Base-by-base conservation (phyloP, 2,797 vertebrate species). In the Apodemus agrarius region DNA sequence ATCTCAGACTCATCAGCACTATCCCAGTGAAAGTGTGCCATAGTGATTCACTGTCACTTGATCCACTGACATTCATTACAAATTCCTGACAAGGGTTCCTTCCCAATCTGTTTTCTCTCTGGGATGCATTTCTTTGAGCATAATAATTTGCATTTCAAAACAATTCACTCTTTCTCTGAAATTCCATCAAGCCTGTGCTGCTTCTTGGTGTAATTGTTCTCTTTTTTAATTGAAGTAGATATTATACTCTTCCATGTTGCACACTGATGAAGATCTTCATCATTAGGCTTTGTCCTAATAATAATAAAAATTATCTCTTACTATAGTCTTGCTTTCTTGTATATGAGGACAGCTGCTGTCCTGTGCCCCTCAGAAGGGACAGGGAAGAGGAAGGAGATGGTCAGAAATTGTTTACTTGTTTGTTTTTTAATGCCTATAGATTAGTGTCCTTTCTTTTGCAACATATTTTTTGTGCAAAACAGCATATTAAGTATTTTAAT, bases 401-500 rank as follows among this genome's bases (percentile, higher is more conserved):
- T 63, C 65, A 57, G 29, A 2, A 16, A 37, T 90, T 87, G 52
- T 12, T 4, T 82, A 57, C 59, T 11, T 63, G 9, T 3, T 67
- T 7, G 29, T 34, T 11, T 59, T 40, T 29, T 31, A 31, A 31
- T 34, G 31, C 26, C 16, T 72, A 6, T 54, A 69, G 46, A 37
- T 90, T 46, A 49, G 3, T 78, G 34, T 8, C n/a, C 3, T 80
- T 80, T 88, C 11, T 8, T 29, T 31, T 6, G 2, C 37, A 46
- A 40, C 61, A 19, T 61, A 8, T 40, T 94, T 94, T 93, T 96
- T 88, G 57, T 83, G 43, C 16, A 74, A 31, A 54, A 91, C 17
- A 22, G 6, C 6, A 81, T 67, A 40, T 76, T 16, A 29, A 74
- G 13, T 61, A 52, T n/a, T 67, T 84, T 69, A 87, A 74, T 87